These are phyloP conservation scores for Amphipyra berbera DNA, from an alignment of 2,888 invertebrate species.

Conservation along the genomic window DNA sequence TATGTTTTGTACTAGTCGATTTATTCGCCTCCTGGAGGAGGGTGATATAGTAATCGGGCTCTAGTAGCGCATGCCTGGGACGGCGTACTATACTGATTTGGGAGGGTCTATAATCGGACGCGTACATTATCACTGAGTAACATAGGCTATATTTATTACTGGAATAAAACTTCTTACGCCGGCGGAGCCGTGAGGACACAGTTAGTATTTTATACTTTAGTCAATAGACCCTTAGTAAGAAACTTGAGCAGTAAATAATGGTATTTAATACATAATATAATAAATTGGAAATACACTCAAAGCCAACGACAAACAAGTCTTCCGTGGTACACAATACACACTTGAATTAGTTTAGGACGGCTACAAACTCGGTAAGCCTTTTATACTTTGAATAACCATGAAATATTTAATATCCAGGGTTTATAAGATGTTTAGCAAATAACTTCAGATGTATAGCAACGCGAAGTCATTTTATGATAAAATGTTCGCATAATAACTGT, in stretches of 20 bases:
- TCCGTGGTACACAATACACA: constrained; percentile 24
- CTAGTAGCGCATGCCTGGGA: too few species aligned
- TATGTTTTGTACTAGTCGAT: too few species aligned
- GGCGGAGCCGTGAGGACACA: too few species aligned
- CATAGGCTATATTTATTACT: too few species aligned
- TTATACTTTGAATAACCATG: constrained; percentile 58
- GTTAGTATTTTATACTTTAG: too few species aligned
- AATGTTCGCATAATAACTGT: not conserved
- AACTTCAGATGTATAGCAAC: constrained; percentile 12
- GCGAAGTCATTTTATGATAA: not conserved
- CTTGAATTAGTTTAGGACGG: constrained; percentile 65
- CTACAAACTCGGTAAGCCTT: constrained; percentile 52
- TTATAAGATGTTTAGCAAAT: constrained; percentile 35
- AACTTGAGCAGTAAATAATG: constrained; percentile 3
- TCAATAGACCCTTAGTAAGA: not conserved
- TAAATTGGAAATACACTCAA: constrained; percentile 15
- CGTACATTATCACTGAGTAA: too few species aligned
- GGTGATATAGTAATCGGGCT: too few species aligned
- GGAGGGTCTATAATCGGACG: too few species aligned
- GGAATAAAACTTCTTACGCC: too few species aligned
- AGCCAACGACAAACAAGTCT: constrained; percentile 23
- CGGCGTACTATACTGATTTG: too few species aligned
- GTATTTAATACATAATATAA: too few species aligned
- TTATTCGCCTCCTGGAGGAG: too few species aligned
- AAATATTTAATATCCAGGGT: constrained; percentile 45